Base-by-base conservation (phyloP, 2,888 invertebrate genomes). In the Agriotes lineatus region DNA sequence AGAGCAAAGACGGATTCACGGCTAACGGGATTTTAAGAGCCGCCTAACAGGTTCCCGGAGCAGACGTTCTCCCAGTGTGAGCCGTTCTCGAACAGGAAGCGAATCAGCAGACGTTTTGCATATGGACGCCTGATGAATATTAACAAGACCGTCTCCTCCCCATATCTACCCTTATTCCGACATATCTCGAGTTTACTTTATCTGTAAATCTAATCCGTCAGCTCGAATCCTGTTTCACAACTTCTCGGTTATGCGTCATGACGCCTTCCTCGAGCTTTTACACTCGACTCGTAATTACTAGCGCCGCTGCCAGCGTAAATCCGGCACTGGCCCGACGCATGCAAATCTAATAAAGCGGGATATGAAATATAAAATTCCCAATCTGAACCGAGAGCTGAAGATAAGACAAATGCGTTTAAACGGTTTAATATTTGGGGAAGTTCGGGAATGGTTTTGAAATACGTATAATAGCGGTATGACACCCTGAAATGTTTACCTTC, bases 91-190 rank as follows among this genome's bases (percentile, higher is more conserved):
- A 64, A 72, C 78, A 77, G 81, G 82, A 81, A 80, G 77, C 82
- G 81, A 83, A 82, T 82, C 82, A 83, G 82, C 82, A 82, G 81
- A 82, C 83, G 82, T 83, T 83, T 83, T 83, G 83, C 83, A 83
- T 83, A 81, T 79, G 81, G 79, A 82, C 81, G 81, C 76, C 76
- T 81, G 82, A 82, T 83, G 84, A 84, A 84, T 84, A 83, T 82
- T 82, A 84, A 83, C 80, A 72, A 75, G 77, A 74, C 70, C 72
- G 63, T 69, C 73, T 68, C 66, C 62, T 65, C 70, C 70, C 72
- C 72, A 71, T 72, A 66, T 72, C 74, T 66, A 72, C 72, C 72
- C 70, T 69, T 74, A 70, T 70, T 69, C 72, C 63, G 67, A 68
- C 71, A 72, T 75, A 74, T 72, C 73, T 74, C 70, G 62, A 76